Evolutionary conservation across 2,113 vertebrate species (phyloP).

Genomic region (Australoheros scitulus): DNA sequence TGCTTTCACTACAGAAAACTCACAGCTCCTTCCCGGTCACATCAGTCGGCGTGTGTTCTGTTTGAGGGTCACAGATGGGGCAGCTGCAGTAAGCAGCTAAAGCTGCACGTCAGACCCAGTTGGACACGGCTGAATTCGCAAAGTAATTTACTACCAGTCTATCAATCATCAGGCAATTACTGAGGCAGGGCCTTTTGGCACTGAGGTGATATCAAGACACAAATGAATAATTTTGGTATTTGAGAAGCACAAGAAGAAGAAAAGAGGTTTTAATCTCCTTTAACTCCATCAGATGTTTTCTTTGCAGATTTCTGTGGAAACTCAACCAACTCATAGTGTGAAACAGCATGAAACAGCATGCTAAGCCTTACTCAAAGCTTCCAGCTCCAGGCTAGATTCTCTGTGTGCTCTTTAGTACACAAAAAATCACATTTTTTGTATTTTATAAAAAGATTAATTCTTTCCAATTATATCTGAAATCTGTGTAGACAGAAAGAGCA

Average conservation of each 20-base stretch:
- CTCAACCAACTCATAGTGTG: not conserved
- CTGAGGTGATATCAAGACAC: constrained; percentile 35
- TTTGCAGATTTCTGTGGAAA: not conserved
- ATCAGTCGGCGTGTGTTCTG: constrained; percentile 73
- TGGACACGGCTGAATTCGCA: constrained; percentile 58
- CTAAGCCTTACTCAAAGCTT: not conserved
- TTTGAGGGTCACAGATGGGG: constrained; percentile 78
- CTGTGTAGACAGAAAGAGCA: too few relatives aligned
- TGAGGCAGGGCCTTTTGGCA: constrained; percentile 47
- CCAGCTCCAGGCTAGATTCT: not conserved
- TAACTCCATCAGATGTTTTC: not conserved
- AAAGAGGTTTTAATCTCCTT: not conserved
- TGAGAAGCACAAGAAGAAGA: constrained; percentile 6
- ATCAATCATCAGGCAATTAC: constrained; percentile 86
- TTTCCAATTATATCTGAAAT: too few relatives aligned
- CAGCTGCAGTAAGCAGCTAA: constrained; percentile 82
- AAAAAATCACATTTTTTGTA: too few relatives aligned
- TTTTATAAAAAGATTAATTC: too few relatives aligned
- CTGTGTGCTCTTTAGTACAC: too few relatives aligned
- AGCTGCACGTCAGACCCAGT: constrained; percentile 54
- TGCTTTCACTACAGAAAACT: not conserved
- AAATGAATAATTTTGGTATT: constrained; percentile 38
- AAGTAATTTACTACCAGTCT: constrained; percentile 80
- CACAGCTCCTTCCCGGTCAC: constrained; percentile 25
- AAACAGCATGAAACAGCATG: not conserved